Evolutionary conservation across 1,140 invertebrate genomes (phyloP).

Genomic region (Pachyrhynchus sulphureomaculatus): DNA sequence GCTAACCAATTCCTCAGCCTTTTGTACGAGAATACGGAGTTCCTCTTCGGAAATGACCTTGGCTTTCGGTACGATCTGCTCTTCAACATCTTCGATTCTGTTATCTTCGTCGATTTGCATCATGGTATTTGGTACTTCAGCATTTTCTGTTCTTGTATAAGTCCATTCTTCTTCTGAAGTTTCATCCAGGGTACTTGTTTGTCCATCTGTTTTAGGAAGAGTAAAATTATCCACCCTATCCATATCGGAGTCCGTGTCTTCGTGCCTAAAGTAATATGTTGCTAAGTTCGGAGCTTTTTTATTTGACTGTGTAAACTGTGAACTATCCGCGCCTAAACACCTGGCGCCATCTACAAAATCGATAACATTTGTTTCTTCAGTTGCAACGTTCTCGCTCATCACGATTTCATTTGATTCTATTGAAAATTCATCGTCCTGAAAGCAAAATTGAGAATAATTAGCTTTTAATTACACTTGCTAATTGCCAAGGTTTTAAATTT

Average conservation of each 20-base stretch:
- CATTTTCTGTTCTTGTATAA: conserved; percentile 57
- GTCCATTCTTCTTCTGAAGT: conserved; percentile 75
- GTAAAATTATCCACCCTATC: conserved; percentile 42
- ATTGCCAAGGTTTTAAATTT: not conserved
- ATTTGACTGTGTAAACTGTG: conserved; percentile 53
- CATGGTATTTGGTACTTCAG: conserved; percentile 42
- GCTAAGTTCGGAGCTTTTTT: conserved; percentile 76
- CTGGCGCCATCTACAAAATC: conserved; percentile 28
- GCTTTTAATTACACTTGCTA: not conserved
- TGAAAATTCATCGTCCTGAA: conserved; percentile 23
- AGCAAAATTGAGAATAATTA: conserved; percentile 1
- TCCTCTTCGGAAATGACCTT: conserved; percentile 50
- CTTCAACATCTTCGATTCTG: conserved; percentile 50
- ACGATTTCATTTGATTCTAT: conserved; percentile 24
- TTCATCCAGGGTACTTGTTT: conserved; percentile 60
- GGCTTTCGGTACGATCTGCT: conserved; percentile 25
- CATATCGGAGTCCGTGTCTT: conserved; percentile 77
- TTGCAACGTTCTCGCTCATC: conserved; percentile 20
- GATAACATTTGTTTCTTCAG: conserved; percentile 15
- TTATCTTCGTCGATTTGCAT: conserved; percentile 45
- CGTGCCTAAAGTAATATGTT: conserved; percentile 80
- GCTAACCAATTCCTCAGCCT: conserved; percentile 70
- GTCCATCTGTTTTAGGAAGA: conserved; percentile 49
- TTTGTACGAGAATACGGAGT: conserved; percentile 66
- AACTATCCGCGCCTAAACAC: conserved; percentile 23